A percentile compares a stretch with the other conserved stretches of the same genome.
Conservation (phyloP, 2,113 vertebrate species). For the Corapipo altera region DNA sequence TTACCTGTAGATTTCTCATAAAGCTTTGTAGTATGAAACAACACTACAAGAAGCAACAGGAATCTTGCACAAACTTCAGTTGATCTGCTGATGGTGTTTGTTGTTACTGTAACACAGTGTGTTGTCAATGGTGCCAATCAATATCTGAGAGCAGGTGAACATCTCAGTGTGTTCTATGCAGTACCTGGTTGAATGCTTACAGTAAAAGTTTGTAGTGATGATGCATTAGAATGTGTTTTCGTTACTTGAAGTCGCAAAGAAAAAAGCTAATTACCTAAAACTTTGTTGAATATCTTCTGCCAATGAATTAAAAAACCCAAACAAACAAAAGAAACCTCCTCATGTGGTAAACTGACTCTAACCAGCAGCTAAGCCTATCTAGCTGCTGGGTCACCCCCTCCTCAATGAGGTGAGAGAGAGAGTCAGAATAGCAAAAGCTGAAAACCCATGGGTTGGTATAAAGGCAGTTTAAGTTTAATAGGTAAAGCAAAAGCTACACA, state of each 20-base stretch:
- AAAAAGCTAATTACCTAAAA: background rate
- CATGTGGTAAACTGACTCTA: rapidly evolving
- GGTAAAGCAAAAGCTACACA: background rate
- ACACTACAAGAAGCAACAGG: background rate
- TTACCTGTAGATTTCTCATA: background rate
- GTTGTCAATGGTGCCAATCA: background rate
- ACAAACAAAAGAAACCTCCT: background rate
- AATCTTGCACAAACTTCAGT: background rate
- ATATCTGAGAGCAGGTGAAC: background rate
- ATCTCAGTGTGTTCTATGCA: background rate
- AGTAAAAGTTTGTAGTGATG: background rate
- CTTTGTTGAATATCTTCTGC: background rate
- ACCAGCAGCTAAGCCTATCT: background rate
- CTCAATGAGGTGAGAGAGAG: background rate
- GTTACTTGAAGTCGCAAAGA: background rate
- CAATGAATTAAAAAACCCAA: background rate
- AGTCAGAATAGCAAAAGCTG: background rate
- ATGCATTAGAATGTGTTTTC: background rate
- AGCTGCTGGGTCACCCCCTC: background rate
- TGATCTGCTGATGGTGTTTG: background rate
- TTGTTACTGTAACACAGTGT: background rate
- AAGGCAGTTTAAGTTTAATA: background rate
- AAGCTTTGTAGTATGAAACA: background rate
- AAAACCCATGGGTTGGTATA: background rate
- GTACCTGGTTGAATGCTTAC: background rate